Conservation (phyloP, 2,797 vertebrate species). For the Tamandua tetradactyla region DNA sequence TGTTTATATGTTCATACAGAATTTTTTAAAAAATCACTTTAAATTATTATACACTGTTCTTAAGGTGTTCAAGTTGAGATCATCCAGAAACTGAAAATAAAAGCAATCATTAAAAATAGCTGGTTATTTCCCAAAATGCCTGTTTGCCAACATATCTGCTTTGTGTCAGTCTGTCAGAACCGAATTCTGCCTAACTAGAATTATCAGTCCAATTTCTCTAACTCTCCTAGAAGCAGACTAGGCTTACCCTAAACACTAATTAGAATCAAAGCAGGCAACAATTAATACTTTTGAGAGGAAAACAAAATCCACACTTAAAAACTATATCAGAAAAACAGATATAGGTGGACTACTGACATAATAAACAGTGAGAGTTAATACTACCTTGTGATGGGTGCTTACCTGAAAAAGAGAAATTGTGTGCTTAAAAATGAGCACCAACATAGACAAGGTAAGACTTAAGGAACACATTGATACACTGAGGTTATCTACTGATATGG, state of each 20-base stretch:
- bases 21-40: constrained; percentile 5
- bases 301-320: background rate
- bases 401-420: background rate
- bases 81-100: constrained; percentile 45
- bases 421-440: background rate
- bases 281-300: background rate
- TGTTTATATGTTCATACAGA: background rate
- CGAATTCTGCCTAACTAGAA: background rate
- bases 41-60: background rate
- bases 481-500: background rate
- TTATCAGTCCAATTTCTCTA: background rate
- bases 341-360: background rate
- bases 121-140: background rate
- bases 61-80: background rate
- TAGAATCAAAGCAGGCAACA: background rate
- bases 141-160: background rate
- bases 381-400: background rate
- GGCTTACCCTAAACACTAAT: background rate
- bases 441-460: background rate
- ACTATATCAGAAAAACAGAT: background rate
- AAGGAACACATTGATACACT: background rate
- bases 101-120: background rate
- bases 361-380: background rate
- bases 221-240: background rate
- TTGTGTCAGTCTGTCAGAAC: background rate